These are phyloP conservation scores for Brachyhypopomus gauderio DNA, from an alignment of 2,113 vertebrate genomes.

Conservation along the genomic window DNA sequence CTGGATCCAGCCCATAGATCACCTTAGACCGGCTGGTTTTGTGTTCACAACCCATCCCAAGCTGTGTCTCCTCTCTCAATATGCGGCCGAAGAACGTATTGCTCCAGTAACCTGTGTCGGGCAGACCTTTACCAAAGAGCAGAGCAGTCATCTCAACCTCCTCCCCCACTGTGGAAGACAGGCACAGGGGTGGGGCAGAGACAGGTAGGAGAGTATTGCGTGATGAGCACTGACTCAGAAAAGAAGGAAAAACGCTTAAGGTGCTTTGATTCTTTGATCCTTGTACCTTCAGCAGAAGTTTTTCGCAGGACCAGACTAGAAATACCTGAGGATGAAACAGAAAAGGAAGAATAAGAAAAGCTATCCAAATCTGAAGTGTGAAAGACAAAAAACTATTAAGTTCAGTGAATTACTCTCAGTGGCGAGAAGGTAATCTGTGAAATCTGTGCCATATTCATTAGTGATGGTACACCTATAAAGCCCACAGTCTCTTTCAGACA, in stretches of 20 bases:
- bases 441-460: slow-evolving; percentile 84
- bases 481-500: slow-evolving; percentile 83
- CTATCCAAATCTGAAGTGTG: neutral
- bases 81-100: slow-evolving; percentile 92
- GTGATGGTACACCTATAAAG: slow-evolving; percentile 85
- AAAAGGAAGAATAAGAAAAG: neutral
- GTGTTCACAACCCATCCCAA: slow-evolving; percentile 72
- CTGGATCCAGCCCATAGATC: slow-evolving; percentile 90
- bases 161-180: slow-evolving; percentile 82
- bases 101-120: slow-evolving; percentile 87
- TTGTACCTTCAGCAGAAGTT: slow-evolving; percentile 18
- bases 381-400: neutral
- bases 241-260: neutral
- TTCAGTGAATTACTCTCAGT: slow-evolving; percentile 78
- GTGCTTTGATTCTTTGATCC: neutral
- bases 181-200: neutral
- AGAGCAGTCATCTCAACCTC: slow-evolving; percentile 97
- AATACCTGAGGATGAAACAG: slow-evolving; percentile 11
- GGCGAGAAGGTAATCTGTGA: slow-evolving; percentile 87
- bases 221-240: neutral
- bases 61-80: slow-evolving; percentile 76
- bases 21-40: slow-evolving; percentile 87
- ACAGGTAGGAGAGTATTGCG: slow-evolving; percentile 11
- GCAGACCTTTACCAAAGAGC: slow-evolving; percentile 89
- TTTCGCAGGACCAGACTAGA: neutral